Base-by-base conservation (phyloP, 2,888 invertebrate species). In the Macaria liturata region DNA sequence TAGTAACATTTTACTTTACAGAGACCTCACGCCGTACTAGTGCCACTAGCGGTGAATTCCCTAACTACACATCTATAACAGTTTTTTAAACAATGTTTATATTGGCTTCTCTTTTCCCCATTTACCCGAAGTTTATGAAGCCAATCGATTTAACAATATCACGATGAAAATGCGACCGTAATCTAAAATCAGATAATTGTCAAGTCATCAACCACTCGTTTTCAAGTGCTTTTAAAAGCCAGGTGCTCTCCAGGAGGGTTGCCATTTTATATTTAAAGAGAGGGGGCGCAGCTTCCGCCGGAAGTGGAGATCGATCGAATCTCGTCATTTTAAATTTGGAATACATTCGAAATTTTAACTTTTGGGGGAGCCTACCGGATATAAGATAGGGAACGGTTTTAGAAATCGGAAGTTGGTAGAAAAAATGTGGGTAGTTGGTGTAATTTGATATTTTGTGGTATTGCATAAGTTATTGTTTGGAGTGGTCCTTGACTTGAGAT, bases 241-340 rank as follows among this genome's bases (percentile, higher is more conserved):
- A 82, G 81, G 80, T 81, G 81, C 61, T 67, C 62, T 53, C 58
- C 49, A 54, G 44, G 59, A 60, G 59, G 64, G 67, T 59, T 55
- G 77, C 80, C 76, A 78, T 80, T 74, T 81, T 78, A 8, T 67
- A 59, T 65, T 72, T 69, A 55, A 47, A 34, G 40, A 54, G 61
- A 69, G 72, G 73, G 74, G 74, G 68, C 65, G 70, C 69, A 69
- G 71, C 69, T 67, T 84, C 83, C 84, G 83, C 54, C 81, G 84
- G 84, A 83, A 80, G 79, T 39, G 48, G 59, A 56, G 44, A 61
- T 62, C 59, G 72, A 70, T 71, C 70, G 67, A 65, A 65, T 65
- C 59, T 61, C 62, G 54, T 64, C 52, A 60, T 46, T 40, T n/a
- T 20, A 20, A 20, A 20, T 20, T 20, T 20, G 20, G 20, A 20